Evolutionary conservation across 2,797 vertebrate genomes (phyloP), one percentile per base, ranked within the genome.

Genomic region (Falco concolor): DNA sequence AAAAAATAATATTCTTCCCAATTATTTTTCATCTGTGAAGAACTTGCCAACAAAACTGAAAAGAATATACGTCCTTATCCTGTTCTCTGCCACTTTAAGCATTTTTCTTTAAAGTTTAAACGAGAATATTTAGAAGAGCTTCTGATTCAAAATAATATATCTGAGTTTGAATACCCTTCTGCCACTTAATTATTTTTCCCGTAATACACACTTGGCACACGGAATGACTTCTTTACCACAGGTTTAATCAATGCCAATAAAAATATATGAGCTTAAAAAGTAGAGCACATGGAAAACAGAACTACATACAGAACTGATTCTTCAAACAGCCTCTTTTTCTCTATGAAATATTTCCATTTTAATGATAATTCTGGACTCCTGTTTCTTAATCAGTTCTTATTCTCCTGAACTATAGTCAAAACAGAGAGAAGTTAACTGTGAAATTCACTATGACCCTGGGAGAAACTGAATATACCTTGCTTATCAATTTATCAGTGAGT

Each of bases 311-410:
- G 25, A 90, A 86, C 9, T 27, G 21, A 74, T 59, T 90, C 65
- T 77, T 64, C 40, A 87, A 65, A 67, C 2, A 63, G n/a, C 4
- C 20, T 68, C 76, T 91, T 19, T 45, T 82, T 72, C 70, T 86
- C 75, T 93, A n/a, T 74, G 73, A 93, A 89, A 54, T 88, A 94
- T 82, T 96, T 92, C 59, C 79, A 92, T 94, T 95, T 96, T 93
- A 90, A 87, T 68, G 65, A 61, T 49, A 95, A 68, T 44, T 84
- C 75, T 76, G 30, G 10, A 44, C 40, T 79, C 28, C 12, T 68
- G 13, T 7, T 49, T 79, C 96, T 89, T 86, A 84, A 94, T 95
- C 72, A 87, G 13, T 84, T 72, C 11, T 78, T 96, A 93, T 96
- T 89, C 88, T 81, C 53, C n/a, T 40, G 2, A 87, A 12, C 34